phyloP scores from a whole-genome alignment of 2,113 vertebrate genomes.

The Tiliqua scincoides region DNA sequence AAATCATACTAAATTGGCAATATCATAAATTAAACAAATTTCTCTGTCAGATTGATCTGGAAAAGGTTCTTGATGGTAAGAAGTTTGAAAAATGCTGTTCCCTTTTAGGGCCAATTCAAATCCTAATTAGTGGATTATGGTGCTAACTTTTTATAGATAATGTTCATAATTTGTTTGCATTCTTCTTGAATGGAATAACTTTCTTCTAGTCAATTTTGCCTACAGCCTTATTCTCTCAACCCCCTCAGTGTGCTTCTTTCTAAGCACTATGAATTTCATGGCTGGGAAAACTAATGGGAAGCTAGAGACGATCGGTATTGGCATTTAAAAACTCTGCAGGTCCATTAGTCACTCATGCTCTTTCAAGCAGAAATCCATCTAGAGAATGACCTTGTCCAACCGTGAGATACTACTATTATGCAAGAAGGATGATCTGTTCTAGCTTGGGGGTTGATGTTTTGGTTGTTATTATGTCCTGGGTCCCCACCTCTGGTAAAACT shows the following conservation, averaged over 20 bases:
- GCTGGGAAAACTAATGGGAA: conserved; percentile 30
- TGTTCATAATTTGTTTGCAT: background rate
- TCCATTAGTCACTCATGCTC: conserved; percentile 30
- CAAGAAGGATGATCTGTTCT: conserved; percentile 20
- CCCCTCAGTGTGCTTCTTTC: background rate
- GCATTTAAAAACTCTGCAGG: conserved; percentile 35
- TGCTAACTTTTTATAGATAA: background rate
- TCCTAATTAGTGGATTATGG: background rate
- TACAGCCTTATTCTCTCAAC: background rate
- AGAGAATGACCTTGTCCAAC: conserved; percentile 35
- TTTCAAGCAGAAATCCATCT: conserved; percentile 34
- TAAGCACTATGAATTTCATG: conserved; percentile 28
- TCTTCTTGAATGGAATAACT: background rate
- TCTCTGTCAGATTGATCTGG: background rate
- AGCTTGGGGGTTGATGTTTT: background rate
- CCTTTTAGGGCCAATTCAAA: background rate
- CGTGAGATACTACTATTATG: conserved; percentile 10
- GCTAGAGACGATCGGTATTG: conserved; percentile 11
- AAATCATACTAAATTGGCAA: too few species aligned
- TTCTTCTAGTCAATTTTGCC: background rate
- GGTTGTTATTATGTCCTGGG: background rate
- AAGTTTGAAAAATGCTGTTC: background rate
- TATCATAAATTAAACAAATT: too few species aligned
- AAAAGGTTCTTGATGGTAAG: background rate
- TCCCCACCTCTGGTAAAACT: background rate